Conservation (phyloP, 2,113 vertebrate genomes). For the Tetraodon nigroviridis region DNA sequence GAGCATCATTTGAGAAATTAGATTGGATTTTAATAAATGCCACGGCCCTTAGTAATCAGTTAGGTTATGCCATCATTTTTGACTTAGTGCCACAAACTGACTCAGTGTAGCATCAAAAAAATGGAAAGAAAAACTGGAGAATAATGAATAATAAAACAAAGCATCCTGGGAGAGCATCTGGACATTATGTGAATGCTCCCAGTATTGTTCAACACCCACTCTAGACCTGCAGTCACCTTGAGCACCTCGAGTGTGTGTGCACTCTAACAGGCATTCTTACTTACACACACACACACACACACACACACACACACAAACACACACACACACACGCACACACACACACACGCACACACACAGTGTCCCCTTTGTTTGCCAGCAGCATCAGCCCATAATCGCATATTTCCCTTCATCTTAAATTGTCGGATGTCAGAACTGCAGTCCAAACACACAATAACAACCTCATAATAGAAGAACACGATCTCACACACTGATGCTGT, state of each 20-base stretch:
- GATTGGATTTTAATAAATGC: constrained; percentile 22
- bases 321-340: too few species aligned
- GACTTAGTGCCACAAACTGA: constrained; percentile 24
- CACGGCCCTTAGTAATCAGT: constrained; percentile 17
- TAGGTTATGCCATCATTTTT: constrained; percentile 2
- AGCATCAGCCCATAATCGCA: constrained; percentile 11
- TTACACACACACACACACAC: too few species aligned
- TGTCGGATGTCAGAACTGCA: constrained; percentile 75
- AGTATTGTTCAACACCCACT: constrained; percentile 38
- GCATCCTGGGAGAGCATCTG: constrained; percentile 25
- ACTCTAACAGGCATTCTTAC: constrained; percentile 34
- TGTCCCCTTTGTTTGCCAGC: too few species aligned
- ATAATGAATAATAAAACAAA: constrained; percentile 33
- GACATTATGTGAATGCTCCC: constrained; percentile 30
- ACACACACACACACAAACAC: constrained; percentile 6
- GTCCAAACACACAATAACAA: constrained; percentile 75
- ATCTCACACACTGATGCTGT: constrained; percentile 37
- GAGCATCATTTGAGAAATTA: constrained; percentile 12
- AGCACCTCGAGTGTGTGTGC: constrained; percentile 44
- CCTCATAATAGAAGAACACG: constrained; percentile 50
- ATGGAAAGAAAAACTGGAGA: constrained; percentile 1
- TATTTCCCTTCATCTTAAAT: constrained; percentile 47
- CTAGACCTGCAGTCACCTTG: constrained; percentile 52
- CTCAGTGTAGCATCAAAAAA: constrained; percentile 28
- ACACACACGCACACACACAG: too few species aligned